Percentiles rank a stretch among this genome's conserved stretches.
These are phyloP conservation scores for Bombus turneri DNA, from an alignment of 1,140 invertebrate genomes.

Conservation along the genomic window DNA sequence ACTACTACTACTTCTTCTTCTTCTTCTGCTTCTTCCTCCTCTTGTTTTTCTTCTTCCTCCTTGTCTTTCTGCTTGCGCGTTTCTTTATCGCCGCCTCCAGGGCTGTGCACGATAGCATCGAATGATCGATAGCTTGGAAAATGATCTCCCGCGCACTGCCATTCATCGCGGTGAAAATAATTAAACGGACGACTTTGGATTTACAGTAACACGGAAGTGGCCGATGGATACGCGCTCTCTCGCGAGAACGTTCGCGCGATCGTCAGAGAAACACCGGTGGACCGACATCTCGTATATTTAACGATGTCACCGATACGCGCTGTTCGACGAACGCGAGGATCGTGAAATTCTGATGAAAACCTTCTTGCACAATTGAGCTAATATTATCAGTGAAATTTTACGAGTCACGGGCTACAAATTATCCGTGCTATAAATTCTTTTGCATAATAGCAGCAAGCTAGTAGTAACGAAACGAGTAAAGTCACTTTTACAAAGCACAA, in stretches of 20 bases:
- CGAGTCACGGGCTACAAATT: not conserved
- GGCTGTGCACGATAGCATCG: constrained; percentile 39
- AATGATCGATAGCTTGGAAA: constrained; percentile 55
- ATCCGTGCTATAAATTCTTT: too few relatives aligned
- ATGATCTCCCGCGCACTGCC: constrained; percentile 50
- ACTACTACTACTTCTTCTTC: not conserved
- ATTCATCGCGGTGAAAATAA: constrained; percentile 57
- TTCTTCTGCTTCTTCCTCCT: not conserved
- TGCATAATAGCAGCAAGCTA: too few relatives aligned
- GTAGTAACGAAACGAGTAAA: too few relatives aligned
- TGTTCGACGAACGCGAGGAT: constrained; percentile 42
- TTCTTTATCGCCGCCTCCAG: constrained; percentile 39
- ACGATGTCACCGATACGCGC: constrained; percentile 48
- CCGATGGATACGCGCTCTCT: constrained; percentile 48
- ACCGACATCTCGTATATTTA: constrained; percentile 42
- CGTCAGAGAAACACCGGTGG: not conserved
- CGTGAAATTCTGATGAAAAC: constrained; percentile 1
- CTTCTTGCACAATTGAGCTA: not conserved
- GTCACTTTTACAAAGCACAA: too few relatives aligned
- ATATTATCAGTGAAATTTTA: not conserved
- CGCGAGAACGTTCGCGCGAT: not conserved
- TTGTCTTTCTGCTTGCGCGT: not conserved
- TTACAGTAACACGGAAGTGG: constrained; percentile 67
- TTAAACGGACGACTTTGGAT: constrained; percentile 62
- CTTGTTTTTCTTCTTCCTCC: not conserved